These are phyloP conservation scores for Crocodylus rhombifer DNA, from an alignment of 2,797 vertebrate species.

Conservation along the genomic window DNA sequence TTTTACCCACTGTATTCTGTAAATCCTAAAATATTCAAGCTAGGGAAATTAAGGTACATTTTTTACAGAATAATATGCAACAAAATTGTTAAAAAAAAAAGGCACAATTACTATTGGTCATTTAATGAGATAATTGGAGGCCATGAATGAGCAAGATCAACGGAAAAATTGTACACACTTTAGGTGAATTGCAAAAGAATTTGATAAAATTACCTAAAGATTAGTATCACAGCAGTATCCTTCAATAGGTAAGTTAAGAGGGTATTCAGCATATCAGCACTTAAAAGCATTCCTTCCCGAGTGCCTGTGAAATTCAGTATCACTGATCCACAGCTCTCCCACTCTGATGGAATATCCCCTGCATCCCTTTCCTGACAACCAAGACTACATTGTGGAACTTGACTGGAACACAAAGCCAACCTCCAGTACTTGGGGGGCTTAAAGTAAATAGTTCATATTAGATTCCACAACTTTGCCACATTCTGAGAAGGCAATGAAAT, in stretches of 20 bases:
- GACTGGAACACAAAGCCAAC: not conserved
- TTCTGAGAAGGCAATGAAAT: conserved; percentile 22
- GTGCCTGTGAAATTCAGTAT: not conserved
- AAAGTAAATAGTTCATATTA: not conserved
- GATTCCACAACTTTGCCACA: not conserved
- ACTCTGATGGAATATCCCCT: conserved; percentile 40
- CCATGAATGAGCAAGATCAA: not conserved
- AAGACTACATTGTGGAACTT: not conserved
- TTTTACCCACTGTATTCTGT: not conserved
- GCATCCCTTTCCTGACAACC: conserved; percentile 5
- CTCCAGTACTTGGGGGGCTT: not conserved
- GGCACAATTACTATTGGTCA: not conserved
- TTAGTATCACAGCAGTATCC: conserved; percentile 19
- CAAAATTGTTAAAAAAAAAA: not conserved
- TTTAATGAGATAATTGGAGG: not conserved
- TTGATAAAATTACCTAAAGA: not conserved
- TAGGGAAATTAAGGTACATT: not conserved
- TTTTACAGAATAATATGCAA: not conserved
- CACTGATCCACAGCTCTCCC: not conserved
- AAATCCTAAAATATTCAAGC: not conserved
- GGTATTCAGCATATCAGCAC: not conserved
- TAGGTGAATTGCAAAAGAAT: not conserved
- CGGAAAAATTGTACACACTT: not conserved
- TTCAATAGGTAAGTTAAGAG: not conserved
- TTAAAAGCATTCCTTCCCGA: not conserved